Conservation (phyloP, 2,797 vertebrate genomes). For the Lutjanus argentimaculatus region DNA sequence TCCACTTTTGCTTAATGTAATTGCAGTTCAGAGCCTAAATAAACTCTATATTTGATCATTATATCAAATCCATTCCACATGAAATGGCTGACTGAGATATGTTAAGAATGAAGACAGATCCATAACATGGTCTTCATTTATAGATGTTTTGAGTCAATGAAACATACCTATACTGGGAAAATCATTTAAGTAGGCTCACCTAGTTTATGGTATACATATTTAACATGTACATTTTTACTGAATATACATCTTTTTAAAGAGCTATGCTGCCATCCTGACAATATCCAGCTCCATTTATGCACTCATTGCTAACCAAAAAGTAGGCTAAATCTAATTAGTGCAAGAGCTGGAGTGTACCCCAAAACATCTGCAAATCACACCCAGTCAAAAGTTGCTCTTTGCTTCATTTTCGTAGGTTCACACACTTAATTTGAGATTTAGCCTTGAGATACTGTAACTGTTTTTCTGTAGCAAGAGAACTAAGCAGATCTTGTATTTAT, state of each 20-base stretch:
- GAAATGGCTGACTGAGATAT: constrained; percentile 7
- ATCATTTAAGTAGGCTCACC: too few species aligned
- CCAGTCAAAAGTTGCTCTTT: constrained; percentile 35
- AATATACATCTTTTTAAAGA: constrained; percentile 10
- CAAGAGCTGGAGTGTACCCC: neutral
- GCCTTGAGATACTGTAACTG: neutral
- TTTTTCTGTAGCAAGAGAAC: neutral
- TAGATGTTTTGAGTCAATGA: neutral
- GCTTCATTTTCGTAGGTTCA: constrained; percentile 14
- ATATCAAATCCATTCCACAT: constrained; percentile 6
- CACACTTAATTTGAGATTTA: constrained; percentile 27
- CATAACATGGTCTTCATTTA: constrained; percentile 8
- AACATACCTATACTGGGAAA: neutral
- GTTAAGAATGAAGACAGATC: neutral
- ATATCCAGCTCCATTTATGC: constrained; percentile 1
- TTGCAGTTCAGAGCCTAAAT: neutral
- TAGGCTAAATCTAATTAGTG: constrained; percentile 32
- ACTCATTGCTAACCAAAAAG: neutral
- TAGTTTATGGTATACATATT: too few species aligned
- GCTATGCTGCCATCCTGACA: neutral
- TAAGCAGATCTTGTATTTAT: neutral
- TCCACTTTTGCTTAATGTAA: neutral
- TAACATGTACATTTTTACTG: neutral
- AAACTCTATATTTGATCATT: constrained; percentile 6
- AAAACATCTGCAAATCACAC: constrained; percentile 52